Base-by-base conservation (phyloP, 2,113 vertebrate genomes). In the Peucedramus taeniatus region DNA sequence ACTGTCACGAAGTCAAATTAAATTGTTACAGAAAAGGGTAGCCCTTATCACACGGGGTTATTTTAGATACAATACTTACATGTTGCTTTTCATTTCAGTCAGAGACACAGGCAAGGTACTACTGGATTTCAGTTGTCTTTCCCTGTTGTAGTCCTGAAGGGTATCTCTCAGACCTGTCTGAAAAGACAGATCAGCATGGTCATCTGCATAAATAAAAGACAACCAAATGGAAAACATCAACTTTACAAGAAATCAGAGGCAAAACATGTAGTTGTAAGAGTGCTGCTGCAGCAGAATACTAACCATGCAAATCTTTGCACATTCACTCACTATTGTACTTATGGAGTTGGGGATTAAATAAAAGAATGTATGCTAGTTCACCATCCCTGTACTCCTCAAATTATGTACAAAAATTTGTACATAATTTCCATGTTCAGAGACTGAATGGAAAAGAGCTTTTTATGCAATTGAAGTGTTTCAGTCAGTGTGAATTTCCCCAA, bases 1-100 rank as follows among this genome's bases (percentile, higher is more conserved):
- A n/a, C 15, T 54, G 47, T 19, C 68, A 83, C 1, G 0, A 79
- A 49, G 53, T 33, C 53, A 87, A 79, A 71, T 20, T 21, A 71
- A 94, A 50, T 4, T 68, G 22, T 21, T 82, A 64, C 1, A 37
- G 19, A 37, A 80, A 59, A 84, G 2, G 0, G 8, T 0, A 30
- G 45, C 13, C 56, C 16, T 50, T n/a, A 37, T 39, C 69, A 54
- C 5, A 22, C 44, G 33, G 54, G 37, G 20, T 79, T 87, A 68
- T 40, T 80, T 88, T 9, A 89, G 39, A 35, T 53, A 64, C 87
- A 60, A 44, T 90, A 97, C 97, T 97, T 89, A 98, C 98, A 63
- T 15, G 28, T 66, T 92, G 80, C 21, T 96, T 90, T 89, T 95
- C 47, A 68, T 79, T 96, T 94, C 87, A 24, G 70, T 59, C 61